Conservation (phyloP, 1,140 invertebrate species). For the Cylas formicarius region DNA sequence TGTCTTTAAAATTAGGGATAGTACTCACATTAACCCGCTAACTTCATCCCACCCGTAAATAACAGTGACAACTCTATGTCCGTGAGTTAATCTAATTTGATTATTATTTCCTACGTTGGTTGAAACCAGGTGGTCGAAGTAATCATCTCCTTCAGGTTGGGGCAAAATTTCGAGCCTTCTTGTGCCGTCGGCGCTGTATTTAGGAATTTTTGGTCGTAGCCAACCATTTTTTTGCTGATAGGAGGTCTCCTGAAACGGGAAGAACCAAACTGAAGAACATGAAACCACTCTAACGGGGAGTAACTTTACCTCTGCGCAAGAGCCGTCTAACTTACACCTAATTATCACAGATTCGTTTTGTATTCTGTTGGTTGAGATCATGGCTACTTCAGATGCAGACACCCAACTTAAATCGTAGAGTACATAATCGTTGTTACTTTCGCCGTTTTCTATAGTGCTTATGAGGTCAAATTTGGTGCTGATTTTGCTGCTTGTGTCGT, state of each 20-base stretch:
- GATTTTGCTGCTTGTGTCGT: constrained; percentile 20
- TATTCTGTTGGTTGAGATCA: constrained; percentile 78
- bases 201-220: constrained; percentile 57
- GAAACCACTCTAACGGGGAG: not conserved
- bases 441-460: constrained; percentile 14
- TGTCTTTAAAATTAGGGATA: too few species aligned
- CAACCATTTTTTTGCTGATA: constrained; percentile 51
- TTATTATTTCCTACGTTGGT: constrained; percentile 40
- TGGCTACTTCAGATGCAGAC: constrained; percentile 57
- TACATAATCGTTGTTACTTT: constrained; percentile 25
- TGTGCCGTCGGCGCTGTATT: constrained; percentile 49
- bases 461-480: constrained; percentile 19
- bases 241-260: constrained; percentile 26
- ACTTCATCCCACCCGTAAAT: constrained; percentile 71
- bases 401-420: constrained; percentile 52
- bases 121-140: constrained; percentile 61
- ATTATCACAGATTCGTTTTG: constrained; percentile 57
- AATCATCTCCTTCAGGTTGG: constrained; percentile 48
- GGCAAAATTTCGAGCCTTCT: constrained; percentile 48
- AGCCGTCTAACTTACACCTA: constrained; percentile 26
- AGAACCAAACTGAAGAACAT: not conserved
- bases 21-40: constrained; percentile 55
- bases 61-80: constrained; percentile 66
- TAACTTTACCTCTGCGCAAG: constrained; percentile 17
- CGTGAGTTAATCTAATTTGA: constrained; percentile 54